Evolutionary conservation across 1,140 invertebrate species (phyloP).

Genomic region (Rhagoletis zephyria): DNA sequence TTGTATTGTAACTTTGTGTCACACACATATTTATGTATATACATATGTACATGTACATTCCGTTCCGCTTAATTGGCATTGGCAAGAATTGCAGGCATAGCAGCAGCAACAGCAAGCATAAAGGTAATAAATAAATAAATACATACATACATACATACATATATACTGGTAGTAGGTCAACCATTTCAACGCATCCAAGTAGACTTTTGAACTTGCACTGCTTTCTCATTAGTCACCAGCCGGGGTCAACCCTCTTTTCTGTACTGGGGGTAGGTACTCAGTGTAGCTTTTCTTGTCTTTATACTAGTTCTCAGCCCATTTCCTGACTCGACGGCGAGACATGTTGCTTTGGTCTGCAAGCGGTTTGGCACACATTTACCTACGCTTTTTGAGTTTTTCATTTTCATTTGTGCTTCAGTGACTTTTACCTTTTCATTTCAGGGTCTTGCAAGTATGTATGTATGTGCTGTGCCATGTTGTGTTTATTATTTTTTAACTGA

Average conservation of each 20-base stretch:
- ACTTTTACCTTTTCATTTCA: slow-evolving; percentile 37
- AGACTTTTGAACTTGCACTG: slow-evolving; percentile 37
- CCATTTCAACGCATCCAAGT: not conserved
- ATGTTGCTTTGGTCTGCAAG: slow-evolving; percentile 9
- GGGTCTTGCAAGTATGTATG: not conserved
- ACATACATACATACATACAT: not conserved
- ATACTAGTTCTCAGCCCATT: not conserved
- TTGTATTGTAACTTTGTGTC: not conserved
- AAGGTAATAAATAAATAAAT: not conserved
- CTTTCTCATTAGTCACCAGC: slow-evolving; percentile 29
- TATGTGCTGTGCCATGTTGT: not conserved
- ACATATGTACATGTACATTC: not conserved
- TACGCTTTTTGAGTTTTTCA: slow-evolving; percentile 11
- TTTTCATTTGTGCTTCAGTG: slow-evolving; percentile 4
- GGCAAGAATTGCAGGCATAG: not conserved
- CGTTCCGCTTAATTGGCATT: slow-evolving; percentile 17
- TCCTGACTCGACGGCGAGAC: slow-evolving; percentile 37
- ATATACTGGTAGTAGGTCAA: not conserved
- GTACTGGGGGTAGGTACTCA: not conserved
- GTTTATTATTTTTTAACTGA: not conserved
- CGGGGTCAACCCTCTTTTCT: not conserved
- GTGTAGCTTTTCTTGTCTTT: not conserved
- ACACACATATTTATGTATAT: not conserved
- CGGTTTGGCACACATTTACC: slow-evolving; percentile 11
- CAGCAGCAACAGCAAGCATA: not conserved